Evolutionary conservation across 2,113 vertebrate genomes (phyloP).

Genomic region (Equus przewalskii): DNA sequence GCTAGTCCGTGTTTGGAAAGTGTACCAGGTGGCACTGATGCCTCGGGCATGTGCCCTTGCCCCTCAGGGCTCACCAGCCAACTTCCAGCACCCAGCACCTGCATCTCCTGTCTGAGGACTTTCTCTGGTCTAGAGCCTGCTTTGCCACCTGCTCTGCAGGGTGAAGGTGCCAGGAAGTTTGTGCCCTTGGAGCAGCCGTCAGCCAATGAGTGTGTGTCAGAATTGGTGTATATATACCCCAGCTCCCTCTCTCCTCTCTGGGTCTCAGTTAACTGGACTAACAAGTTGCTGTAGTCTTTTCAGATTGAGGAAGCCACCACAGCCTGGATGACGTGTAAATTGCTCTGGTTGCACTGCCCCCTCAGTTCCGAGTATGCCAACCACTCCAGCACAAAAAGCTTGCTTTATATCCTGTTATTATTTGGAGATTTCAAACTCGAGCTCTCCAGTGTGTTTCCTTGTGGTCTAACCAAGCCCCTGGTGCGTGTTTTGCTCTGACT

Average conservation of each 20-base stretch:
- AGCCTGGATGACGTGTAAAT: accelerated
- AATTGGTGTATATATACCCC: background rate
- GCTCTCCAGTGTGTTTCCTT: background rate
- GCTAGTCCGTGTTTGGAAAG: background rate
- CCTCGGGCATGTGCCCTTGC: background rate
- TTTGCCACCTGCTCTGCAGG: too few species aligned
- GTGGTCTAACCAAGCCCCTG: background rate
- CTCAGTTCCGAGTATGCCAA: background rate
- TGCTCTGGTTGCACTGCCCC: background rate
- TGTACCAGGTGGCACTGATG: accelerated
- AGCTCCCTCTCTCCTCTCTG: background rate
- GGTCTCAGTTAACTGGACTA: background rate
- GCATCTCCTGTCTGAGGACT: background rate
- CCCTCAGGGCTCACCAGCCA: background rate
- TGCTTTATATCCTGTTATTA: background rate
- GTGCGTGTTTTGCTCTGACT: background rate
- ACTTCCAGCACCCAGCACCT: background rate
- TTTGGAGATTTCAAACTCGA: background rate
- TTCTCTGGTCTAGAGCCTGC: background rate
- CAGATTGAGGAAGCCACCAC: background rate
- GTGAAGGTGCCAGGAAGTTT: background rate
- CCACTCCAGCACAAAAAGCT: accelerated
- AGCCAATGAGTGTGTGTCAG: background rate
- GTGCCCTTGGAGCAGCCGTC: background rate
- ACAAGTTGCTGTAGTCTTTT: background rate